A percentile compares a stretch with the other conserved stretches of the same genome.
Evolutionary conservation across 2,113 vertebrate genomes (phyloP).

Genomic region (Scopus umbretta): DNA sequence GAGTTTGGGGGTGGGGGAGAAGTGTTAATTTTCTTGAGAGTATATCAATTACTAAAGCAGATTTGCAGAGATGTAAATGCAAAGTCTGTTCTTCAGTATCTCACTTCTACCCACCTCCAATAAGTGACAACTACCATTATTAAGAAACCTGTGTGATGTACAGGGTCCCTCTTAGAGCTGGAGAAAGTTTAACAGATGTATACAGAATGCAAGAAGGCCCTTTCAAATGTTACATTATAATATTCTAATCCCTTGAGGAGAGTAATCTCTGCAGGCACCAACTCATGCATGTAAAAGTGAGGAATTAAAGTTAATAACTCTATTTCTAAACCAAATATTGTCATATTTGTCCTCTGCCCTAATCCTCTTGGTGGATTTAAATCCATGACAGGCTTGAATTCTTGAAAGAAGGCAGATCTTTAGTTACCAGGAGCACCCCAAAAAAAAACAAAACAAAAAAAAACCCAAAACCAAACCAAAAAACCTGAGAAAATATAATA

Average conservation of each 20-base stretch:
- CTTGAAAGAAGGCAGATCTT: background rate
- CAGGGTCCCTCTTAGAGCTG: background rate
- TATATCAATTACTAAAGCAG: too few relatives aligned
- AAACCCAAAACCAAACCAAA: too few relatives aligned
- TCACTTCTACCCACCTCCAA: too few relatives aligned
- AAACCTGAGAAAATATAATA: background rate
- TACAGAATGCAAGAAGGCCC: background rate
- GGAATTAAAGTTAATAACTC: conserved; percentile 52
- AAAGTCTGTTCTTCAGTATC: too few relatives aligned
- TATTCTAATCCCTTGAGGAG: conserved; percentile 22
- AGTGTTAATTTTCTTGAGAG: too few relatives aligned
- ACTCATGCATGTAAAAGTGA: conserved; percentile 26
- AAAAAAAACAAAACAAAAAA: background rate
- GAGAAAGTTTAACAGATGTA: background rate
- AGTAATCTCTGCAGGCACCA: conserved; percentile 13
- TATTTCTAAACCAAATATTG: conserved; percentile 50
- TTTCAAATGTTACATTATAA: conserved; percentile 7
- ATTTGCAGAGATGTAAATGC: too few relatives aligned
- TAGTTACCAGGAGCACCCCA: background rate
- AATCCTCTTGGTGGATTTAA: conserved; percentile 30
- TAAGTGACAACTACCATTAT: background rate
- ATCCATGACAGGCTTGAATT: conserved; percentile 19
- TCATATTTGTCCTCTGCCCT: conserved; percentile 29
- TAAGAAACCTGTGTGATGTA: background rate
- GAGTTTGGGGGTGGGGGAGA: too few relatives aligned